These are phyloP conservation scores for Poecilia wingei DNA, from an alignment of 2,797 vertebrate species.

Conservation along the genomic window DNA sequence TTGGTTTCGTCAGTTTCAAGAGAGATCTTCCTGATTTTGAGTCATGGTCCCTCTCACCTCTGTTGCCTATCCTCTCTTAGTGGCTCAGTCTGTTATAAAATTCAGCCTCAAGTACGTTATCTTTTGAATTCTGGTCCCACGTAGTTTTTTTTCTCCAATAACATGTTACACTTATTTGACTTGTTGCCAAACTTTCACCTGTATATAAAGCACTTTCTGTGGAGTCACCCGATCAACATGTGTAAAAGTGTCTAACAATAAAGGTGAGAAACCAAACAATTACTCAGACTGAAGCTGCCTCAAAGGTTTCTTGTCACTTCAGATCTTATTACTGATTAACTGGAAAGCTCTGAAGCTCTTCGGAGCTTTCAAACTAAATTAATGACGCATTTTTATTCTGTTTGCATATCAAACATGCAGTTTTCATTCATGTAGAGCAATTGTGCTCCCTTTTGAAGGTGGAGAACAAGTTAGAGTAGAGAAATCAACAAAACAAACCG, in stretches of 20 bases:
- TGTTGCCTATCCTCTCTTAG: neutral
- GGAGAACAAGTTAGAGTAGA: constrained; percentile 13
- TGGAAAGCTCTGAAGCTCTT: constrained; percentile 26
- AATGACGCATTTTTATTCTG: constrained; percentile 10
- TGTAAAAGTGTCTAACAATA: neutral
- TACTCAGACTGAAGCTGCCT: constrained; percentile 7
- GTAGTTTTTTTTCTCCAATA: neutral
- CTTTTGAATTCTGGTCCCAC: neutral
- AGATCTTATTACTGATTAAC: constrained; percentile 75
- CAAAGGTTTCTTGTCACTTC: constrained; percentile 44
- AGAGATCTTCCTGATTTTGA: neutral
- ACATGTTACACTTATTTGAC: neutral
- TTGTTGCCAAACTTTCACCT: neutral
- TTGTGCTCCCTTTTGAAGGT: constrained; percentile 27
- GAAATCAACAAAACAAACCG: constrained; percentile 5
- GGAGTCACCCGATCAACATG: constrained; percentile 18
- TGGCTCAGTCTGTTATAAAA: neutral
- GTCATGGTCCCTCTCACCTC: neutral
- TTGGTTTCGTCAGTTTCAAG: neutral
- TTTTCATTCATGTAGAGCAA: constrained; percentile 41
- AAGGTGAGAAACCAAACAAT: constrained; percentile 22
- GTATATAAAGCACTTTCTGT: constrained; percentile 5
- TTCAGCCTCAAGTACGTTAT: neutral
- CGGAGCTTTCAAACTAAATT: constrained; percentile 38
- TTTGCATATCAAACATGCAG: constrained; percentile 38